These are phyloP conservation scores for Steinernema feltiae DNA, from an alignment of 1,140 invertebrate species.

Conservation along the genomic window DNA sequence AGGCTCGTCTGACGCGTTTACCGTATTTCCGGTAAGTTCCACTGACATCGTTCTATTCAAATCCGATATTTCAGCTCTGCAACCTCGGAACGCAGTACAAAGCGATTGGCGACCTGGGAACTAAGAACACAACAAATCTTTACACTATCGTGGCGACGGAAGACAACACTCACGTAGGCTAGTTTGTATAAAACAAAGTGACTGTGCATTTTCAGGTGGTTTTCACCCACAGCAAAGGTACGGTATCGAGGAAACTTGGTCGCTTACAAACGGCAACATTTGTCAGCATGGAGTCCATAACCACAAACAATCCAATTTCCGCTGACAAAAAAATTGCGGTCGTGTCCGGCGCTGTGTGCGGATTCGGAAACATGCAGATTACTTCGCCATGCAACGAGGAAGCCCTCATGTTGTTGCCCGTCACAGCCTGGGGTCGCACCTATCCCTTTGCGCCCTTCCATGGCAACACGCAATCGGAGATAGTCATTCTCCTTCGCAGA, in stretches of 20 bases:
- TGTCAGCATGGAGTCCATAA: not conserved
- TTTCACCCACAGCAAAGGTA: not conserved
- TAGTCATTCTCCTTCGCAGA: not conserved
- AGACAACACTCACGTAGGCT: not conserved
- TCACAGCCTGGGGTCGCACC: not conserved
- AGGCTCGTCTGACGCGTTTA: not conserved
- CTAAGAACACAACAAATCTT: not conserved
- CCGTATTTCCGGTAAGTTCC: not conserved
- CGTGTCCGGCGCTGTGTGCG: not conserved
- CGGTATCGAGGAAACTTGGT: not conserved
- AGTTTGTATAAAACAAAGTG: not conserved
- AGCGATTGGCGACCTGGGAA: not conserved
- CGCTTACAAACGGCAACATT: not conserved
- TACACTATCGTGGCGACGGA: not conserved
- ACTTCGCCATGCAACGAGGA: not conserved
- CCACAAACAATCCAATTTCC: slow-evolving; percentile 2
- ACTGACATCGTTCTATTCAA: not conserved
- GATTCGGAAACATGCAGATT: not conserved
- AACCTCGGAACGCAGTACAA: not conserved
- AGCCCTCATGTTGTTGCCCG: not conserved
- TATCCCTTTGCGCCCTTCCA: not conserved
- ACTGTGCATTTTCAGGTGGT: not conserved
- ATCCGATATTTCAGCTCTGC: not conserved
- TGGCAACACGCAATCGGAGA: not conserved
- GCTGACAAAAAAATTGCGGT: not conserved